phyloP scores from a whole-genome alignment of 1,140 invertebrate species.

The Drosophila ananassae region DNA sequence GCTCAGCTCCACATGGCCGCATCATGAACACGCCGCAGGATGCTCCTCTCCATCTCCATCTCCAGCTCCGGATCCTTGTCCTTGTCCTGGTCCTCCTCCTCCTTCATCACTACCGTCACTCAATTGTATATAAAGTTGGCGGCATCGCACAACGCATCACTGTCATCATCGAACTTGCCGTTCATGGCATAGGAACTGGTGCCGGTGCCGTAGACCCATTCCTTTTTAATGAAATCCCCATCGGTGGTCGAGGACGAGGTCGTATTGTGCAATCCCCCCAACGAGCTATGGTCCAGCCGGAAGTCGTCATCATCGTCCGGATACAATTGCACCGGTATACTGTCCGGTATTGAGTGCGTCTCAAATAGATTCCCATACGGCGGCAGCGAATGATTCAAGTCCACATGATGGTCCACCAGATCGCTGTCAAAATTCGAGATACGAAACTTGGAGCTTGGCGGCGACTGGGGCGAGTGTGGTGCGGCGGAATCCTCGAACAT shows the following conservation, averaged over 20 bases:
- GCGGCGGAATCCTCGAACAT: conserved; percentile 78
- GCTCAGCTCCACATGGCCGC: conserved; percentile 39
- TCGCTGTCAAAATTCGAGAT: conserved; percentile 82
- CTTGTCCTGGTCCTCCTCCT: background rate
- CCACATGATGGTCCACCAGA: conserved; percentile 78
- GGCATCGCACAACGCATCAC: conserved; percentile 81
- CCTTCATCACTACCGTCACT: conserved; percentile 18
- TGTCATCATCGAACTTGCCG: conserved; percentile 81
- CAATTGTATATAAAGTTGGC: conserved; percentile 83
- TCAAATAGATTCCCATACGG: conserved; percentile 82
- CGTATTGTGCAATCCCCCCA: conserved; percentile 75
- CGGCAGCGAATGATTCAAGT: conserved; percentile 73
- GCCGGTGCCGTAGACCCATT: conserved; percentile 80
- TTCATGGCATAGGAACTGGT: conserved; percentile 81
- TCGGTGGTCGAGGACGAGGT: conserved; percentile 79
- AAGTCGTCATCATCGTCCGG: conserved; percentile 82
- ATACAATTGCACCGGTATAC: conserved; percentile 80
- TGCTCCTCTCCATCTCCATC: conserved; percentile 5
- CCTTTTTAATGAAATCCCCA: conserved; percentile 82
- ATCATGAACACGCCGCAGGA: conserved; percentile 37
- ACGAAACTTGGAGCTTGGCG: conserved; percentile 81
- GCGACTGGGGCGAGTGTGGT: conserved; percentile 79
- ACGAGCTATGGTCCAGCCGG: conserved; percentile 77
- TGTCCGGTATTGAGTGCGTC: conserved; percentile 81
- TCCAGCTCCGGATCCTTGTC: background rate